Evolutionary conservation across 2,888 invertebrate genomes (phyloP).

Genomic region (Mantis religiosa): DNA sequence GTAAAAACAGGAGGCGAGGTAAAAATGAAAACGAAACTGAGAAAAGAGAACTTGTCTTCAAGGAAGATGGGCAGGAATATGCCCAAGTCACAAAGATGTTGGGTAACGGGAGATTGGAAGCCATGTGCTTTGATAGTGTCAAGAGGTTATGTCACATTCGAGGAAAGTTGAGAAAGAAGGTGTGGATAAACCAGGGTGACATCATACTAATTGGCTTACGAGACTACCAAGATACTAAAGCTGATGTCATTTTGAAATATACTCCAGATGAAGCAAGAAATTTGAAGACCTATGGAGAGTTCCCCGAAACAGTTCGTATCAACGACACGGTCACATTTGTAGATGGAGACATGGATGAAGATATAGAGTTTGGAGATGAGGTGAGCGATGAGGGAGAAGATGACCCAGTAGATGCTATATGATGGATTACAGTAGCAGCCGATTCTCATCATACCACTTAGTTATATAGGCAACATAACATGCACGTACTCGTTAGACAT

Average conservation of each 20-base stretch:
- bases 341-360: no score
- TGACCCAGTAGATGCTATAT: no score
- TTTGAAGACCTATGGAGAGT: slow-evolving; percentile 97
- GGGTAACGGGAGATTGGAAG: slow-evolving; percentile 97
- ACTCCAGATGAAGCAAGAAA: slow-evolving; percentile 98
- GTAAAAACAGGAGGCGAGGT: no score
- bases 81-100: slow-evolving; percentile 99
- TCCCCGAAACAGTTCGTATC: slow-evolving; percentile 76
- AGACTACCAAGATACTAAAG: slow-evolving; percentile 96
- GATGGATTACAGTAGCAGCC: no score
- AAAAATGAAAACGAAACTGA: no score
- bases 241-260: slow-evolving; percentile 98
- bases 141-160: slow-evolving; percentile 98
- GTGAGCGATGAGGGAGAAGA: no score
- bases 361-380: no score
- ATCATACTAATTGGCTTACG: slow-evolving; percentile 96
- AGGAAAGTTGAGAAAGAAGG: slow-evolving; percentile 90
- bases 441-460: no score
- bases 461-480: no score
- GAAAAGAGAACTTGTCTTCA: no score
- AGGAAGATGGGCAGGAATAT: slow-evolving; percentile 63
- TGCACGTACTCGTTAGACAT: no score
- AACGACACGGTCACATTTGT: no score
- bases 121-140: slow-evolving; percentile 98
- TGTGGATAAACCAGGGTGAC: slow-evolving; percentile 98